A percentile compares a stretch with the other conserved stretches of the same genome.
Conservation (phyloP, 2,113 vertebrate genomes). For the Saccopteryx leptura region DNA sequence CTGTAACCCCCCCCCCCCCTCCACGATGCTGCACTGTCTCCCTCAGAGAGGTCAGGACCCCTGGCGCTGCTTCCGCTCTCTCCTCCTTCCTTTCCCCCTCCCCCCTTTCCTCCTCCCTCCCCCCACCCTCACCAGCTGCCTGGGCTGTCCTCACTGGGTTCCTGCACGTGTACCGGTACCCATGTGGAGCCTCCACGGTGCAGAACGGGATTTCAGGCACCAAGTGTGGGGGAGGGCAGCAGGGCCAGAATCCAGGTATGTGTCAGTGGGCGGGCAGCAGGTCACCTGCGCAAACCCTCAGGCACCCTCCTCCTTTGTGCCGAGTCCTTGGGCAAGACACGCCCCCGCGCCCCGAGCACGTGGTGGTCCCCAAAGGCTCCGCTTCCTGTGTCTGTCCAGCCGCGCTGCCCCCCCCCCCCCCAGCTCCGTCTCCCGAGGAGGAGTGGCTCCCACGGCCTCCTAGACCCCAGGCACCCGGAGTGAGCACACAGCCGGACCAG, state of each 20-base stretch:
- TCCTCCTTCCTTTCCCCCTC: background rate
- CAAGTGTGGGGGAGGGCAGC: accelerated
- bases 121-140: background rate
- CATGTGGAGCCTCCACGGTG: background rate
- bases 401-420: accelerated
- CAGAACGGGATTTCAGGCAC: background rate
- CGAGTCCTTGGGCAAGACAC: background rate
- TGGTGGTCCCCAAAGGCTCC: background rate
- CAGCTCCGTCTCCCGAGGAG: background rate
- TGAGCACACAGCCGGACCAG: background rate
- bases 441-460: background rate
- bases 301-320: background rate
- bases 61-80: background rate
- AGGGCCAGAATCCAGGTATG: background rate
- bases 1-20: background rate
- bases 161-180: accelerated
- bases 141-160: background rate
- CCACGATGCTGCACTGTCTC: background rate
- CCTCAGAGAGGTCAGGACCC: background rate
- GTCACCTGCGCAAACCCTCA: background rate
- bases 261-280: background rate
- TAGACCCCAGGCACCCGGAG: background rate
- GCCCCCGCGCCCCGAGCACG: background rate
- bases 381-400: background rate
- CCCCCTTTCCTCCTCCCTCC: background rate